These are phyloP conservation scores for Poecilia gillii DNA, from an alignment of 2,797 vertebrate species.

Conservation along the genomic window DNA sequence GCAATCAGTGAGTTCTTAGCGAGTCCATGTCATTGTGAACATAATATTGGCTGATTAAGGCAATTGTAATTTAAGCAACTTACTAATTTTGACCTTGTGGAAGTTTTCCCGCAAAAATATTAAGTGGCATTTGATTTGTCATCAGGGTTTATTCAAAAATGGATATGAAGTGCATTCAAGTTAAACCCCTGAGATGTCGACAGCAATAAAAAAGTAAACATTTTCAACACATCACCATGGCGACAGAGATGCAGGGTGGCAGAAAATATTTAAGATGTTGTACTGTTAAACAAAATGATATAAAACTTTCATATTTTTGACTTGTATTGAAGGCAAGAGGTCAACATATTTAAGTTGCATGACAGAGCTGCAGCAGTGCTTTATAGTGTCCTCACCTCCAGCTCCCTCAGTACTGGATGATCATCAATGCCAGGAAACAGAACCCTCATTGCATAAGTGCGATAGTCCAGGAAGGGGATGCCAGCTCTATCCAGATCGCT, in stretches of 20 bases:
- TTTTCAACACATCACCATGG: not conserved
- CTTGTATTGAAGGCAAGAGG: constrained; percentile 41
- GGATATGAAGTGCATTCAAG: constrained; percentile 2
- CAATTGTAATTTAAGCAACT: constrained; percentile 9
- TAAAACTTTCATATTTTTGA: constrained; percentile 26
- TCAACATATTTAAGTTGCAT: constrained; percentile 36
- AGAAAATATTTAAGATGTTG: constrained; percentile 5
- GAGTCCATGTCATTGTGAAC: constrained; percentile 7
- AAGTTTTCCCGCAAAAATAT: constrained; percentile 13
- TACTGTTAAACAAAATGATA: constrained; percentile 37
- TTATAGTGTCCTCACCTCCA: constrained; percentile 85
- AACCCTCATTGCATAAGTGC: constrained; percentile 95
- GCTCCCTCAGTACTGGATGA: constrained; percentile 92
- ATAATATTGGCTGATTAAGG: constrained; percentile 39
- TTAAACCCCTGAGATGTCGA: not conserved
- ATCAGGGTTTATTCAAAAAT: constrained; percentile 19
- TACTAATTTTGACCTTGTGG: constrained; percentile 17
- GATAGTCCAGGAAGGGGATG: constrained; percentile 94
- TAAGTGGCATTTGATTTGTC: constrained; percentile 14
- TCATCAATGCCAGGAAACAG: constrained; percentile 97
- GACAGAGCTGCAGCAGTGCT: constrained; percentile 11
- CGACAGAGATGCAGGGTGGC: not conserved
- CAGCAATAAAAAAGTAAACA: constrained; percentile 19
- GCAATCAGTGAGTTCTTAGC: constrained; percentile 24
- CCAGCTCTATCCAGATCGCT: constrained; percentile 94